Evolutionary conservation across 2,888 invertebrate genomes (phyloP).

Genomic region (Alviniconcha strummeri): DNA sequence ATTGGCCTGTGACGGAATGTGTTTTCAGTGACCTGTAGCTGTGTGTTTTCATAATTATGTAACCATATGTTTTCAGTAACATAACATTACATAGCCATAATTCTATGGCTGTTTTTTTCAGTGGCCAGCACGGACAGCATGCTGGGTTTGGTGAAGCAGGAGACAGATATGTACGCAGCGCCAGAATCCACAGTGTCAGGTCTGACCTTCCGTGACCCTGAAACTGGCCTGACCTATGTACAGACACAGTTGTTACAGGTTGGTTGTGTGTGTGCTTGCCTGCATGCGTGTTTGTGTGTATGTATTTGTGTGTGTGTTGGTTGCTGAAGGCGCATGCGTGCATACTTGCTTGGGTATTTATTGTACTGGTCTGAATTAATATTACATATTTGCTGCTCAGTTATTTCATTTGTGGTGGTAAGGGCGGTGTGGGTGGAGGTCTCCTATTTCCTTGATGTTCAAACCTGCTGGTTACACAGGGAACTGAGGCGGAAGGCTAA

Average conservation of each 20-base stretch:
- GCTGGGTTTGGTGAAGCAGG: slow-evolving; percentile 15
- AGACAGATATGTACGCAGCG: slow-evolving; percentile 10
- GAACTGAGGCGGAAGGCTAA: too few relatives aligned
- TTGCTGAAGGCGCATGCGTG: too few relatives aligned
- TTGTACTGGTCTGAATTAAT: too few relatives aligned
- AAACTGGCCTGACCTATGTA: slow-evolving; percentile 71
- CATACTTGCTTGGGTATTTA: too few relatives aligned
- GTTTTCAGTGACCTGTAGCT: too few relatives aligned
- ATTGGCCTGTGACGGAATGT: too few relatives aligned
- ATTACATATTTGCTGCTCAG: too few relatives aligned
- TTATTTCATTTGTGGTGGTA: too few relatives aligned
- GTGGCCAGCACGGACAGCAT: neutral
- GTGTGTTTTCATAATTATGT: too few relatives aligned
- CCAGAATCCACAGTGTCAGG: slow-evolving; percentile 57
- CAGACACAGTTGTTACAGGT: slow-evolving; percentile 74
- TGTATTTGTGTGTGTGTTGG: neutral
- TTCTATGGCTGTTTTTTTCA: neutral
- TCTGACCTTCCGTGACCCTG: slow-evolving; percentile 70
- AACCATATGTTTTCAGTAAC: neutral
- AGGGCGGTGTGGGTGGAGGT: too few relatives aligned
- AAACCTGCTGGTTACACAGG: too few relatives aligned
- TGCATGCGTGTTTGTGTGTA: slow-evolving; percentile 41
- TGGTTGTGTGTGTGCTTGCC: neutral
- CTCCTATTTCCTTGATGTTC: too few relatives aligned
- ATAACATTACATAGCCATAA: slow-evolving; percentile 2